Base-by-base conservation (phyloP, 2,797 vertebrate genomes). In the Jordanella pulchra region DNA sequence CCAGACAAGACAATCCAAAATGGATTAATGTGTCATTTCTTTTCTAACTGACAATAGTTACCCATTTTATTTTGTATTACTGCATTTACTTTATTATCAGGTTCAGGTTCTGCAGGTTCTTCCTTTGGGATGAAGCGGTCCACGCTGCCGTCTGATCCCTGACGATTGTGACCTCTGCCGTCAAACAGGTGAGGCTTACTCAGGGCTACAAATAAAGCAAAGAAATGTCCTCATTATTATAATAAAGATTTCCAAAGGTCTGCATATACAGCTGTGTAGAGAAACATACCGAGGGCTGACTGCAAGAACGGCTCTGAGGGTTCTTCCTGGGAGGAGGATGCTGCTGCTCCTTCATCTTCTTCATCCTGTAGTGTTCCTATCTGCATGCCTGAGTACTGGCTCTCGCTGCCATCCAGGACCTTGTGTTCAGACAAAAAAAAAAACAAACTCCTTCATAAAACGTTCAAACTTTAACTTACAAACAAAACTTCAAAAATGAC, bases 361-460 rank as follows among this genome's bases (percentile, higher is more conserved):
- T 97, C 97, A 68, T 98, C 97, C 85, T 96, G 97, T 1, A 96
- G 89, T 18, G 95, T 96, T 67, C 96, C 97, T 0, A 95, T 96
- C 50, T 97, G 97, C 96, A 97, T 94, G 74, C 96, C 97, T 13
- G 95, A 96, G 87, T 96, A 97, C 76, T 97, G 97, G 87, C 95
- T 96, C 77, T 99, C 97, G 32, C 94, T 92, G 70, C 96, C 95
- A 23, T 99, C 98, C 72, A 99, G 90, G 69, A 98, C 97, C 98
- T 99, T 87, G 51, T 18, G 23, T 55, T 67, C 17, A 89, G 50
- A 90, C 7, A 84, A 27, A 84, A 30, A 85, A 68, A 13, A 1
- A 15, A 80, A 21, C 54, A 65, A 65, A 72, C 17, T 65, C 54
- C 39, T 67, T 27, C 6, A 80, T 18, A 65, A 5, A 39, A 55